These are phyloP conservation scores for Cryptops parisi DNA, from an alignment of 2,888 invertebrate species.

Conservation along the genomic window DNA sequence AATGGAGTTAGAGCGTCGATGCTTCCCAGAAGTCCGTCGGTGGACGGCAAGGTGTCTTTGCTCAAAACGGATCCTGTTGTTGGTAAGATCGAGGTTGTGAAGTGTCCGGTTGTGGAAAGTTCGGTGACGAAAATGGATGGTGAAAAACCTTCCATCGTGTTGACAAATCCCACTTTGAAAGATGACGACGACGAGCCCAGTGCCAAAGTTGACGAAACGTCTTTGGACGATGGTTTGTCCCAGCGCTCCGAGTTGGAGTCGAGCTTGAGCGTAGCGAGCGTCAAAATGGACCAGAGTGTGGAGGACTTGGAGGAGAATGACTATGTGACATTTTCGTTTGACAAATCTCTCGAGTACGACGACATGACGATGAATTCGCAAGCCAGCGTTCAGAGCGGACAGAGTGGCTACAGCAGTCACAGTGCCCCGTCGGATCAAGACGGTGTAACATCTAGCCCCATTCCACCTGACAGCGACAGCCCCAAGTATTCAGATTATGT, in stretches of 20 bases:
- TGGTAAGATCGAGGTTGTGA: not conserved
- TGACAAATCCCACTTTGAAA: no score
- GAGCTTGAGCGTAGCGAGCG: conserved; percentile 33
- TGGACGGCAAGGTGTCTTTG: not conserved
- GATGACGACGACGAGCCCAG: not conserved
- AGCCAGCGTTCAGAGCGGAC: conserved; percentile 24
- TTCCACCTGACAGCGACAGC: conserved; percentile 22
- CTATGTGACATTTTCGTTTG: conserved; percentile 12
- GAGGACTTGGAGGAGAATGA: conserved; percentile 10
- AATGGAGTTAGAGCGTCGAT: not conserved
- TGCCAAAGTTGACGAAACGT: not conserved
- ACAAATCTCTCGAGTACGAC: conserved; percentile 20
- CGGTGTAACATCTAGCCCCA: conserved; percentile 22
- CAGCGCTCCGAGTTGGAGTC: not conserved
- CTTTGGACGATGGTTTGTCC: not conserved
- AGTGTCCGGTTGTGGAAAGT: not conserved
- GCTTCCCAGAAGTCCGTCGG: not conserved
- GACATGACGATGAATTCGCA: conserved; percentile 22
- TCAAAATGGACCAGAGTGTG: conserved; percentile 28
- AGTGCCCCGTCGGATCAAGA: conserved; percentile 13
- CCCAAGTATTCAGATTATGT: conserved; percentile 60
- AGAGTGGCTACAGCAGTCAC: conserved; percentile 21
- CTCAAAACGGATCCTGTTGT: not conserved
- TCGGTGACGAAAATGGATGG: not conserved
- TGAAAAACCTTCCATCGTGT: no score